A percentile compares a stretch with the other conserved stretches of the same genome.
phyloP scores from a whole-genome alignment of 2,888 invertebrate genomes.

The Drepanosiphum platanoidis region DNA sequence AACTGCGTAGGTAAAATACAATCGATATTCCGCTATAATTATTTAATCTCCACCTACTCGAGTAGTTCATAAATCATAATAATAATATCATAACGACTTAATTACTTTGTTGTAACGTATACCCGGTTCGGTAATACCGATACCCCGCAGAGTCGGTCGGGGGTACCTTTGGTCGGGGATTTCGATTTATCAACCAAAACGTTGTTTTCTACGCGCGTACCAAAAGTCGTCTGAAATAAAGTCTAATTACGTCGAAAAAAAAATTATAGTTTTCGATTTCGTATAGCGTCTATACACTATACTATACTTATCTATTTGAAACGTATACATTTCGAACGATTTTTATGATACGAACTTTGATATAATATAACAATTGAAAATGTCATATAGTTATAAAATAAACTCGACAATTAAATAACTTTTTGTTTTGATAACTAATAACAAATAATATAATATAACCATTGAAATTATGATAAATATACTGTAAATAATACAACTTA shows the following conservation, averaged over 20 bases:
- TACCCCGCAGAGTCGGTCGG: too few species aligned
- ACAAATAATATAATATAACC: constrained; percentile 20
- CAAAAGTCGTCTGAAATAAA: too few species aligned
- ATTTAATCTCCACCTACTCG: not conserved
- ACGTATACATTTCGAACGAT: too few species aligned
- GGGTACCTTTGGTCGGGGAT: too few species aligned
- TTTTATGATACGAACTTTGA: constrained; percentile 12
- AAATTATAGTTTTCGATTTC: too few species aligned
- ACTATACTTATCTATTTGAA: too few species aligned
- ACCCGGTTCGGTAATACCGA: not conserved
- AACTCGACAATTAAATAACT: constrained; percentile 21
- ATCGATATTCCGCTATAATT: constrained; percentile 1
- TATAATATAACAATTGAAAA: constrained; percentile 31
- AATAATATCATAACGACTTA: not conserved
- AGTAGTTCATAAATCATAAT: constrained; percentile 11
- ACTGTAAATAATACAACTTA: not conserved
- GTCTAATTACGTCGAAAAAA: too few species aligned
- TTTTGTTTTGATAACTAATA: constrained; percentile 4
- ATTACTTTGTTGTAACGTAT: not conserved
- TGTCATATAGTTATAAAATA: constrained; percentile 10
- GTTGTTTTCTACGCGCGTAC: too few species aligned
- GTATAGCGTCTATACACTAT: too few species aligned
- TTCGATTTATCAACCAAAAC: too few species aligned
- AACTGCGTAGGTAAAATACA: not conserved
- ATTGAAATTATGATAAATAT: constrained; percentile 28